Conservation (phyloP, 2,888 invertebrate species). For the Scrobipalpa costella region DNA sequence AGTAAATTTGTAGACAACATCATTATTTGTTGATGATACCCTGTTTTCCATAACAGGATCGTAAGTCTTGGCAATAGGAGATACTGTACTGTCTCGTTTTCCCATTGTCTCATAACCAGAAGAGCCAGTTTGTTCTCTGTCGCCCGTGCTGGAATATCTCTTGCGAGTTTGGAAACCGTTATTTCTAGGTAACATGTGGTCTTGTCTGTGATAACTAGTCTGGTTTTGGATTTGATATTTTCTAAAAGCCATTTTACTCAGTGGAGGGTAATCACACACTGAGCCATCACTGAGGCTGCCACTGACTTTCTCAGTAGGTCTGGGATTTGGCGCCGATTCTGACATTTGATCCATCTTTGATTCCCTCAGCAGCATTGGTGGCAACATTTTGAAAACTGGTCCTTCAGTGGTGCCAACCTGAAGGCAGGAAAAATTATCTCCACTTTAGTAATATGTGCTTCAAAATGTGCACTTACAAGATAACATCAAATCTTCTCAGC, state of each 20-base stretch:
- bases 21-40: constrained; percentile 71
- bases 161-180: constrained; percentile 54
- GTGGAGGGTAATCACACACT: constrained; percentile 58
- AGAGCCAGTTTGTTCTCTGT: constrained; percentile 61
- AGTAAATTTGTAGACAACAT: constrained; percentile 62
- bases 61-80: constrained; percentile 45
- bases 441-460: constrained; percentile 80
- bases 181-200: constrained; percentile 43
- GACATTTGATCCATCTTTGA: constrained; percentile 59
- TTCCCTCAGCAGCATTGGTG: constrained; percentile 73
- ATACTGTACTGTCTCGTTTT: constrained; percentile 47
- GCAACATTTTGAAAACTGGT: constrained; percentile 75
- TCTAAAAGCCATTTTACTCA: constrained; percentile 53
- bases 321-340: constrained; percentile 56
- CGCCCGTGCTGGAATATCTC: constrained; percentile 58
- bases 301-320: constrained; percentile 50
- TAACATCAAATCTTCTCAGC: constrained; percentile 74
- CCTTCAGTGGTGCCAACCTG: constrained; percentile 81
- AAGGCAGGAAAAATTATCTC: constrained; percentile 82
- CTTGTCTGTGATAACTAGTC: constrained; percentile 47
- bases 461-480: constrained; percentile 53
- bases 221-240: constrained; percentile 53
- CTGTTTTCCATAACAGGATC: constrained; percentile 74
- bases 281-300: constrained; percentile 73
- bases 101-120: constrained; percentile 60